Evolutionary conservation across 1,140 invertebrate genomes (phyloP), one percentile per base, ranked within the genome.

Genomic region (Coptotermes formosanus): DNA sequence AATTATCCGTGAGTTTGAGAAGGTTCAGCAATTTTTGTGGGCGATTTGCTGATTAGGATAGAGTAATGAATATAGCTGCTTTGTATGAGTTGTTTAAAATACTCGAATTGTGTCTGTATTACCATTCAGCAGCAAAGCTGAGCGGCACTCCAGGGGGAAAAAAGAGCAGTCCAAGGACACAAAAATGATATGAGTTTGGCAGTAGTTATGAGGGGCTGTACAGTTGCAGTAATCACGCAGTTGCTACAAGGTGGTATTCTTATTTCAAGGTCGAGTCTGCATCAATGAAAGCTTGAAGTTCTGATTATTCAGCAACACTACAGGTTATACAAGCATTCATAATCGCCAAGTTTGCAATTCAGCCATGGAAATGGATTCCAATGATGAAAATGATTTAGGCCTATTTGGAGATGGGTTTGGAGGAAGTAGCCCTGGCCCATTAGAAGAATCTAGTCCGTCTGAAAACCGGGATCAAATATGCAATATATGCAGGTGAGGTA

Each of bases 351-450:
- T 64, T 23, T 32, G 38, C 25, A 7, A 43, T 75, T 43, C 25
- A 43, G 75, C 32, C 64, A 82, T 86, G 85, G 85, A 86, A 55
- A 85, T 85, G 82, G 87, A 84, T 45, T 84, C 82, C 82, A 85
- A 55, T 81, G 87, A 87, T 69, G 87, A 87, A 84, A 87, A 83
- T 75, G 87, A 87, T 75, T 82, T 86, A 75, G 85, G 86, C 48
- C 44, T 89, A 82, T 90, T 90, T 88, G 89, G 89, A 69, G 89
- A 89, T 87, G 90, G 89, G 85, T 88, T 88, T 32, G 90, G 91
- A 87, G 88, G 89, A 83, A 88, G 89, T 59, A 89, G 87, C 87
- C 85, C 88, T 86, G 89, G 90, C 87, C 88, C 89, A 16, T 88
- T 91, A 87, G 91, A 90, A 87, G 90, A 90, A 89, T 88, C 88